Evolutionary conservation across 2,797 vertebrate genomes (phyloP).

Genomic region (Bradypodion pumilum): DNA sequence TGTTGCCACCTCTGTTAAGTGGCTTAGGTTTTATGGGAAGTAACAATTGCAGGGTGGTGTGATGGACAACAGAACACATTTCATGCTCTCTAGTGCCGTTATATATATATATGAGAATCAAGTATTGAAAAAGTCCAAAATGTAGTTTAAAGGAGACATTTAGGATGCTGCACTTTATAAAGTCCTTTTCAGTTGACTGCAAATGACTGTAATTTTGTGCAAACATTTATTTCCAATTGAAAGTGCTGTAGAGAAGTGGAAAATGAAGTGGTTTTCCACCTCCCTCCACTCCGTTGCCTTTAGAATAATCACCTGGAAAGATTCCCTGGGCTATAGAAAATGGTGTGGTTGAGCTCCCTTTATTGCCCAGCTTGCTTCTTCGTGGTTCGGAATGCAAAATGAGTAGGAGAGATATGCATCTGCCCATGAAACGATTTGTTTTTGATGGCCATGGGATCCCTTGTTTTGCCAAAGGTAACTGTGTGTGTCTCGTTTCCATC

Average conservation of each 20-base stretch:
- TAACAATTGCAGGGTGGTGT: constrained; percentile 22
- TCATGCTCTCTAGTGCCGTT: background rate
- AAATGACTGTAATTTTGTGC: constrained; percentile 33
- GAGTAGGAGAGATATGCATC: background rate
- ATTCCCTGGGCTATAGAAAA: background rate
- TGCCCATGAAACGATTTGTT: constrained; percentile 8
- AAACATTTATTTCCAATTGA: constrained; percentile 35
- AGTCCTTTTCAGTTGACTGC: background rate
- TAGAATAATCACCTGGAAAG: constrained; percentile 27
- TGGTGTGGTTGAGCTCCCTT: background rate
- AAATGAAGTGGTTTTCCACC: background rate
- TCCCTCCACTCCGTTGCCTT: background rate
- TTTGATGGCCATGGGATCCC: background rate
- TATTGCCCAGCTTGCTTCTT: background rate
- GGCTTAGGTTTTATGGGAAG: constrained; percentile 30
- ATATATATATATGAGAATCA: background rate
- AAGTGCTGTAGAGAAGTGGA: background rate
- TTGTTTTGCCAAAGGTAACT: constrained; percentile 20
- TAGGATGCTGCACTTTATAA: constrained; percentile 29
- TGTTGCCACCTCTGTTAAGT: constrained; percentile 28
- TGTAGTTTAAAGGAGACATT: constrained; percentile 19
- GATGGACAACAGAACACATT: constrained; percentile 1
- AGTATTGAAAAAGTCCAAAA: constrained; percentile 26
- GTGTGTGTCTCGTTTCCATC: constrained; percentile 7
- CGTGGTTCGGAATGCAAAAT: background rate